phyloP scores from a whole-genome alignment of 1,140 invertebrate species.

The Cydia strobilella region DNA sequence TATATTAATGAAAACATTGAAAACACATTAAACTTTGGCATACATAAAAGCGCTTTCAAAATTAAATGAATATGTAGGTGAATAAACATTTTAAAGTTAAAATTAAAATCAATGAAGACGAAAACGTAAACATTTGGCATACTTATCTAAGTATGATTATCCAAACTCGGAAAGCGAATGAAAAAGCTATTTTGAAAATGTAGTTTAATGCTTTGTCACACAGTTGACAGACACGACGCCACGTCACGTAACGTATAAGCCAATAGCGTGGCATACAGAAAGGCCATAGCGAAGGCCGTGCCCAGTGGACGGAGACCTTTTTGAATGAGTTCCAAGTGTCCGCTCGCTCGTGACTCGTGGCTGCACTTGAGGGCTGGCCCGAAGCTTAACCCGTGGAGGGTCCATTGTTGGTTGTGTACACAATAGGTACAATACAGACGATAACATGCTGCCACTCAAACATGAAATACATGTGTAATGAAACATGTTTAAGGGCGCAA shows the following conservation, averaged over 20 bases:
- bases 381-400: constrained; percentile 14
- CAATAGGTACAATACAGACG: constrained; percentile 2
- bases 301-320: constrained; percentile 37
- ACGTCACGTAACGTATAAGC: not conserved
- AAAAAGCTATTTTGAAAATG: not conserved
- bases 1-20: not conserved
- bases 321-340: constrained; percentile 43
- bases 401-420: constrained; percentile 11
- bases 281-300: constrained; percentile 25
- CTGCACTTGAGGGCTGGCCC: constrained; percentile 24
- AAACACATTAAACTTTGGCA: no score
- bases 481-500: not conserved
- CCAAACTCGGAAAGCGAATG: not conserved
- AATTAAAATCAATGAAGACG: no score
- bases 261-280: constrained; percentile 15
- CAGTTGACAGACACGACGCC: constrained; percentile 1
- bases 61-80: no score
- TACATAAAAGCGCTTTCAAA: no score
- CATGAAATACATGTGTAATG: not conserved
- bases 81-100: no score
- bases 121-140: not conserved
- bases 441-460: not conserved
- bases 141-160: not conserved
- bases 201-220: constrained; percentile 1
- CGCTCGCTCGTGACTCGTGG: constrained; percentile 33